Base-by-base conservation (phyloP, 1,140 invertebrate genomes). In the Aphelinus atriplicis region DNA sequence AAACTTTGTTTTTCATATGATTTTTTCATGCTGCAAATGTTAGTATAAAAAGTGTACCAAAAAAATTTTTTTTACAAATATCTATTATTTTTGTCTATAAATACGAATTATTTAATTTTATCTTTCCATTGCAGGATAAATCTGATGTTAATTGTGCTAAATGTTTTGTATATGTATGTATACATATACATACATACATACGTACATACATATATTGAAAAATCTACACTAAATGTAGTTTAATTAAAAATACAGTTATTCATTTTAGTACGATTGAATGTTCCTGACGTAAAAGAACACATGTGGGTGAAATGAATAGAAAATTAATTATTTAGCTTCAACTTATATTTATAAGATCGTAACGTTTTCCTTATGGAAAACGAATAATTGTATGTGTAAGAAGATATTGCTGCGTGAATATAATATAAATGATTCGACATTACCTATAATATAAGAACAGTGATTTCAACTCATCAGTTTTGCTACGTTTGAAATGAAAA, bases 201-300 rank as follows among this genome's bases (percentile, higher is more conserved):
- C 48, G 42, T 42, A 71, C 63, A 53, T 26, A 66, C 67, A 46
- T 71, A 42, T 57, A 60, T 45, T 73, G 45, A 75, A 58, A 61
- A 63, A 64, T 73, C 48, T 60, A 53, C 26, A 26, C 26, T 26
- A 26, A 26, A 26, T 26, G 26, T 26, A 26, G 26, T 26, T 26
- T 26, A 26, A 26, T 26, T 26, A 26, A 26, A 26, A 26, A 26
- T 26, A 26, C 26, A 26, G 26, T 26, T 26, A 53, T 53, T 53
- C 4, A 53, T 6, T 53, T 53, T 70, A 56, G 60, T 61, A 60
- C 61, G 62, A 75, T 56, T 72, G 56, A 78, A 76, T 77, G 75
- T 80, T 78, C 79, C 77, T 80, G 68, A 77, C 45, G 67, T 72
- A 77, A 75, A 75, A 74, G 77, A 78, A 72, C 75, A 77, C 75